Evolutionary conservation across 2,113 vertebrate species (phyloP).

Genomic region (Ginglymostoma cirratum): DNA sequence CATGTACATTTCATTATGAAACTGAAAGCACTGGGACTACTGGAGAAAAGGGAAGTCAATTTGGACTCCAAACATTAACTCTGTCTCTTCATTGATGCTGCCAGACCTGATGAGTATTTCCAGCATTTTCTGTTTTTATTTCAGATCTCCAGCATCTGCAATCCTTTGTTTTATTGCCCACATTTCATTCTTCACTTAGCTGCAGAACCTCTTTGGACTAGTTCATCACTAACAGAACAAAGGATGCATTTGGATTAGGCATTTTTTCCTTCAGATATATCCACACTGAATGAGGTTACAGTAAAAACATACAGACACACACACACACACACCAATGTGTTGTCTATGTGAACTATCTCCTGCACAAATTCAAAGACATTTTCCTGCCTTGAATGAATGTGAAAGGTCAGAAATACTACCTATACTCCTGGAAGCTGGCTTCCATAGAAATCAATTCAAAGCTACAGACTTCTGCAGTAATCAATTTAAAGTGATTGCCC

Average conservation of each 20-base stretch:
- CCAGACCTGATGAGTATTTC: too few species aligned
- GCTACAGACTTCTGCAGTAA: neutral
- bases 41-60: too few species aligned
- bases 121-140: too few species aligned
- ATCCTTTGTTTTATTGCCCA: too few species aligned
- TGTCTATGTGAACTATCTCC: neutral
- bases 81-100: too few species aligned
- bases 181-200: neutral
- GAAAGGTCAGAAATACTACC: neutral
- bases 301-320: too few species aligned
- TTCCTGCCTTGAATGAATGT: neutral
- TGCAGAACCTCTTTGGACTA: neutral
- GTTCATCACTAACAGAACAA: neutral
- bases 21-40: too few species aligned
- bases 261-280: neutral
- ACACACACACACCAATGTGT: neutral
- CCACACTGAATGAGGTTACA: neutral
- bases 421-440: neutral
- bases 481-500: conserved; percentile 1
- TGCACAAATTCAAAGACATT: neutral
- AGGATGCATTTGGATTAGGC: neutral
- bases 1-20: neutral
- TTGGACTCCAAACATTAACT: too few species aligned
- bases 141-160: too few species aligned
- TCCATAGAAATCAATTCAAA: neutral